phyloP scores from a whole-genome alignment of 2,888 invertebrate species.

The Microchrysa polita region DNA sequence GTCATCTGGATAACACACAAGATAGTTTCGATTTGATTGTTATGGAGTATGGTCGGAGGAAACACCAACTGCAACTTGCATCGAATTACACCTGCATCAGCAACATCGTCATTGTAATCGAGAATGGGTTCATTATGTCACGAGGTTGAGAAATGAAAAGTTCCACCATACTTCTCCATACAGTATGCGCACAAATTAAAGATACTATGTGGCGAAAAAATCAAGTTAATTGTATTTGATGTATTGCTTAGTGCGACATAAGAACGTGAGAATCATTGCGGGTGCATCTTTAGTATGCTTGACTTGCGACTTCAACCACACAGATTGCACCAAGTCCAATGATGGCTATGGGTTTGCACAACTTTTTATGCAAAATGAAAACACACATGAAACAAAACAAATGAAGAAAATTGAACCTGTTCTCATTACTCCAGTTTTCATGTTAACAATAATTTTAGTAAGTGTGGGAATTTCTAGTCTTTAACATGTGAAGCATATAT shows the following conservation, averaged over 20 bases:
- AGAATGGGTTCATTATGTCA: slow-evolving; percentile 49
- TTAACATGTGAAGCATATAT: too few relatives aligned
- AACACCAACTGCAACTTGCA: not conserved
- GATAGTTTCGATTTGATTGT: slow-evolving; percentile 13
- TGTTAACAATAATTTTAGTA: slow-evolving; percentile 9
- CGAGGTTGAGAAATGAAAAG: slow-evolving; percentile 49
- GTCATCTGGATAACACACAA: not conserved
- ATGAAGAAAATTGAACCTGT: slow-evolving; percentile 13
- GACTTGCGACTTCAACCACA: too few relatives aligned
- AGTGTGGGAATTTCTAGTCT: slow-evolving; percentile 26
- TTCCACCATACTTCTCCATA: too few relatives aligned
- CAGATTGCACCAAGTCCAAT: slow-evolving; percentile 2
- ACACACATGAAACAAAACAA: not conserved
- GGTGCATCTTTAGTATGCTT: slow-evolving; percentile 22
- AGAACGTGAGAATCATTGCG: slow-evolving; percentile 20
- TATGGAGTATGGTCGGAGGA: not conserved
- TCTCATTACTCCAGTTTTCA: slow-evolving; percentile 41
- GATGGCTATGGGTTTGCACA: not conserved
- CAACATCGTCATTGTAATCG: not conserved
- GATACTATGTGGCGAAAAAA: slow-evolving; percentile 5
- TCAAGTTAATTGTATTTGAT: slow-evolving; percentile 10
- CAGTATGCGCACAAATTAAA: slow-evolving; percentile 6
- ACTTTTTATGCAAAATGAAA: not conserved
- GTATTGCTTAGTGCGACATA: not conserved
- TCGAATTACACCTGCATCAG: slow-evolving; percentile 18